Base-by-base conservation (phyloP, 2,797 vertebrate genomes). In the Antennarius maculatus region DNA sequence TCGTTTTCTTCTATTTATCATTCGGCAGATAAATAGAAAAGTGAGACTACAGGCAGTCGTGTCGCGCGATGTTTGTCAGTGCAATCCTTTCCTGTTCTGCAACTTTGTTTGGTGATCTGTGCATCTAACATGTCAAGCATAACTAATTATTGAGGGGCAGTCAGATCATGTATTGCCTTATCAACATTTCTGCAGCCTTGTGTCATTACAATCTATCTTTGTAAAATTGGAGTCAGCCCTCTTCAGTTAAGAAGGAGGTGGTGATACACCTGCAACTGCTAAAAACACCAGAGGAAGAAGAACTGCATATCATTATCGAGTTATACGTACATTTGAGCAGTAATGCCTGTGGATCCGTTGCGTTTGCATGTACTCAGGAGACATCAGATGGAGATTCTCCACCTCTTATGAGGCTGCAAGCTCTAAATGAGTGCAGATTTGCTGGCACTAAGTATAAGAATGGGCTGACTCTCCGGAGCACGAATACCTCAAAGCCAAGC, bases 11-110 rank as follows among this genome's bases (percentile, higher is more conserved):
- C 49, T 74, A 71, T 84, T 85, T 77, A 80, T 83, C 66, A 63
- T 78, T 66, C 58, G 42, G 51, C 41, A 68, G 77, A 79, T 81
- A 81, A 86, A 85, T 79, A 81, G 76, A 80, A 86, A 84, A 73
- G 41, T 62, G 71, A 76, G 69, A 67, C 65, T 6, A 34, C 29
- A 71, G 42, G 55, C 53, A n/a, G 59, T 68, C 54, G 48, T 41
- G 46, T 62, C 57, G 15, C 45, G 23, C 2, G 41, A 37, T 57
- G 28, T 5, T 58, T 56, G 55, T 28, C 66, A 51, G 59, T 45
- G n/a, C 31, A 8, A 8, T 8, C 39, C 49, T 13, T 27, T 34
- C 28, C 47, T 11, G 27, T 54, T 52, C 62, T 45, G 48, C 42
- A 27, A 41, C 59, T 15, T 43, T 0, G 1, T 74, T n/a, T 50